Percentiles rank a stretch among this genome's conserved stretches.
These are phyloP conservation scores for Trilocha varians DNA, from an alignment of 2,888 invertebrate species.

Conservation along the genomic window DNA sequence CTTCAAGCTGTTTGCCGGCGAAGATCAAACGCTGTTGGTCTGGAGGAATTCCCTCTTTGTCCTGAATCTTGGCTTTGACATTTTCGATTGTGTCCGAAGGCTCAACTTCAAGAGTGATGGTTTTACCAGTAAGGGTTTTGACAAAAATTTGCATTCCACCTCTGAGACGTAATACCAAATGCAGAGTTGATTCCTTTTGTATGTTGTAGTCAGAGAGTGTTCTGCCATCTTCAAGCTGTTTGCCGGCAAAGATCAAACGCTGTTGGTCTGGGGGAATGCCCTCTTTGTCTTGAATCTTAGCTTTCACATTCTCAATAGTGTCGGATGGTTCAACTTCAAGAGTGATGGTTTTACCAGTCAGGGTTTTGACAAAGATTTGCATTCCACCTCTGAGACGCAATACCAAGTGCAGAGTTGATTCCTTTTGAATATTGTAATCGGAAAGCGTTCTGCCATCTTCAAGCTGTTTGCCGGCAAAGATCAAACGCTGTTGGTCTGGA, in stretches of 20 bases:
- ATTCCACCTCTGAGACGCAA: constrained; percentile 49
- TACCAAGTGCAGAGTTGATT: constrained; percentile 48
- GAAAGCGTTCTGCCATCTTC: constrained; percentile 54
- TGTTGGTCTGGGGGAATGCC: constrained; percentile 52
- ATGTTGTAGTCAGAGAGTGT: constrained; percentile 49
- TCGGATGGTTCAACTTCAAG: constrained; percentile 45
- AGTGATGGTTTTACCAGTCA: constrained; percentile 47
- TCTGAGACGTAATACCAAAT: constrained; percentile 40
- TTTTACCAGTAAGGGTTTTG: constrained; percentile 44
- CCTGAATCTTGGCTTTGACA: constrained; percentile 55
- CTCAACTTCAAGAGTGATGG: constrained; percentile 45
- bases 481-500: constrained; percentile 50
- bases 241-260: constrained; percentile 44
- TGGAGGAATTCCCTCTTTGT: constrained; percentile 50
- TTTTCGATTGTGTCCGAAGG: constrained; percentile 54
- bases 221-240: constrained; percentile 46
- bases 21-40: constrained; percentile 47
- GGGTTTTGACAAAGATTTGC: constrained; percentile 50
- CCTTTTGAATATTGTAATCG: constrained; percentile 55
- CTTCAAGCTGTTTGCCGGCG: constrained; percentile 45
- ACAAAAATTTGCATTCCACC: constrained; percentile 54
- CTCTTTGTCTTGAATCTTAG: constrained; percentile 51
- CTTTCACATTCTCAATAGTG: constrained; percentile 48
- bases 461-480: constrained; percentile 52
- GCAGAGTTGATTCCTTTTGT: constrained; percentile 44